A percentile compares a stretch with the other conserved stretches of the same genome.
These are phyloP conservation scores for Hyalella azteca DNA, from an alignment of 2,888 invertebrate genomes.

Conservation along the genomic window DNA sequence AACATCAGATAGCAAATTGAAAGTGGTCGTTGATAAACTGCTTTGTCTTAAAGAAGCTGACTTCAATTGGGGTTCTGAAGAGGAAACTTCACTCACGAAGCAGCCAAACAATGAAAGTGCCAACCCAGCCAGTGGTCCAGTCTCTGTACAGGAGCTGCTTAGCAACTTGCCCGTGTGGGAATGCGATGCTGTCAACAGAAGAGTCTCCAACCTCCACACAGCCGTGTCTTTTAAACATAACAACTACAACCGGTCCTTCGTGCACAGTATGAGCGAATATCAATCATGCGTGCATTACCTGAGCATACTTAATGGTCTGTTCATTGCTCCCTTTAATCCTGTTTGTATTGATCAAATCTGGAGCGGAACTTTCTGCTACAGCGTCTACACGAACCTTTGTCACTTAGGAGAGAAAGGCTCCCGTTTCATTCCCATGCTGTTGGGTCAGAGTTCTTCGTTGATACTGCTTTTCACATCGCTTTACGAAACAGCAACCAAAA, in stretches of 20 bases:
- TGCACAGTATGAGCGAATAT: constrained; percentile 55
- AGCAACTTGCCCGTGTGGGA: constrained; percentile 39
- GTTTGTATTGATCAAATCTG: constrained; percentile 51
- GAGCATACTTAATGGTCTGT: constrained; percentile 44
- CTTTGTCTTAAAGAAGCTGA: not conserved
- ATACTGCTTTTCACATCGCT: not conserved
- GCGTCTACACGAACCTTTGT: constrained; percentile 40
- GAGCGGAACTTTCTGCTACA: constrained; percentile 57
- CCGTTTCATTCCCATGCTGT: not conserved
- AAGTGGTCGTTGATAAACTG: not conserved
- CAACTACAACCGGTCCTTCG: constrained; percentile 38
- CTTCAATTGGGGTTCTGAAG: not conserved
- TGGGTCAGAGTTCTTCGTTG: not conserved
- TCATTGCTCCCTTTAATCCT: constrained; percentile 48
- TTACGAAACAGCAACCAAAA: not conserved
- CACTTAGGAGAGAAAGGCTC: not conserved
- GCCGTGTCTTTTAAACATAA: not conserved
- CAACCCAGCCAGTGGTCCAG: too few species aligned
- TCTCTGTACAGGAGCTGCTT: too few species aligned
- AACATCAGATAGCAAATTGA: not conserved
- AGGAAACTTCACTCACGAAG: not conserved
- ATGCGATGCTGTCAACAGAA: constrained; percentile 40
- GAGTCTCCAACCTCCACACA: constrained; percentile 43
- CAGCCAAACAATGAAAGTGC: not conserved
- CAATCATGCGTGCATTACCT: constrained; percentile 52